Base-by-base conservation (phyloP, 2,797 vertebrate genomes). In the Adrianichthys oophorus region DNA sequence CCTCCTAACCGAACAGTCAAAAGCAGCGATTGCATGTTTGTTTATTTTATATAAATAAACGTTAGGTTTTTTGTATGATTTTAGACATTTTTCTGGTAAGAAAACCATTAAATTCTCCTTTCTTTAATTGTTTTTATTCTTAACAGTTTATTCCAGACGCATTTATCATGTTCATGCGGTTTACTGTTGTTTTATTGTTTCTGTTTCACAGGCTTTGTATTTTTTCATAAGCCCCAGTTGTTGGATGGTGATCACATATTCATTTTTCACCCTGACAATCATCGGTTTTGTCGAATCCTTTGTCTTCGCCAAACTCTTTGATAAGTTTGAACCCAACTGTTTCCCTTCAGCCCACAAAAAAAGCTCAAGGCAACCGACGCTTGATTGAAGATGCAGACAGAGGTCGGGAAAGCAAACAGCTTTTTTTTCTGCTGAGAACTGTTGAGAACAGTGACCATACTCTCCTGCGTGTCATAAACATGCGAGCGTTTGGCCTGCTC, bases 381-480 rank as follows among this genome's bases (percentile, higher is more conserved):
- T 78, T 64, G 70, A 56, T 82, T 81, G 66, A 73, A 74, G 82
- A 70, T 64, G 67, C 59, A 84, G 71, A 78, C 74, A 84, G 83
- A 86, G 79, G 85, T 84, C 80, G 83, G 73, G 55, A 76, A 73
- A 84, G 77, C 79, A 78, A 78, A 70, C 55, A 42, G 71, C 48
- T 56, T 84, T 84, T 70, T 66, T 76, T 37, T 10, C 44, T 71
- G 68, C 63, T 55, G 51, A 60, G 67, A 83, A 72, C 78, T 72
- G 76, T 75, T 40, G 76, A 79, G 73, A 88, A 81, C 79, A 76
- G 84, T 73, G 85, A 86, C 82, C 79, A 70, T 79, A 71, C 61
- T 72, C 87, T 87, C 85, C 71, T 78, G 84, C 83, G 85, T 85
- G 76, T 88, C 83, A 91, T 87, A 87, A 90, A 83, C 84, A 87